Evolutionary conservation across 2,888 invertebrate species (phyloP), one percentile per base, ranked within the genome.

Genomic region (Leucophenga montana): DNA sequence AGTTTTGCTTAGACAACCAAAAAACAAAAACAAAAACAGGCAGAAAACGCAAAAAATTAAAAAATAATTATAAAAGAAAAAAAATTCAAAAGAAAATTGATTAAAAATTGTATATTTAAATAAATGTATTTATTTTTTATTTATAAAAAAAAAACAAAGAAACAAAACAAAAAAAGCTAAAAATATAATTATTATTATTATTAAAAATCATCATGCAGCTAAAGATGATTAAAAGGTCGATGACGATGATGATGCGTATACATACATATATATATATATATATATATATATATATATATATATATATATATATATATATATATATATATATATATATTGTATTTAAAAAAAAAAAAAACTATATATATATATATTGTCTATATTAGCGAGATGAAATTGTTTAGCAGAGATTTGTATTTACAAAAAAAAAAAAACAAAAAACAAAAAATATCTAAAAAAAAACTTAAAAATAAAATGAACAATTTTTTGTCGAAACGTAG

Each of bases 111-210:
- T 82, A 61, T 39, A 64, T 64, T 46, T 64, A 64, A 64, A 64
- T 48, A 64, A 64, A 64, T 64, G 46, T 64, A 68, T 68, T 64
- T 64, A 68, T 68, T 64, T 68, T 56, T 68, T 78, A 78, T 75
- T 78, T 78, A 78, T 77, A 78, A 71, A 77, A 65, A 76, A 79
- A 57, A 76, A 48, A 48, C 3, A 48, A 48, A n/a, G n/a, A n/a
- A n/a, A n/a, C n/a, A n/a, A n/a, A n/a, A n/a, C n/a, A n/a, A n/a
- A n/a, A n/a, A 50, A 82, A 72, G 78, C 71, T 44, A 71, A 65
- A 68, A 78, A 80, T 73, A 75, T 82, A 82, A 82, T 77, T 82
- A 77, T 82, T 80, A 81, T 39, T 18, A 61, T 18, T n/a, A 50
- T 50, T 11, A n/a, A 83, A 75, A 75, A 82, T 74, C 77, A 61